phyloP scores from a whole-genome alignment of 2,113 vertebrate species.

The Sula dactylatra region DNA sequence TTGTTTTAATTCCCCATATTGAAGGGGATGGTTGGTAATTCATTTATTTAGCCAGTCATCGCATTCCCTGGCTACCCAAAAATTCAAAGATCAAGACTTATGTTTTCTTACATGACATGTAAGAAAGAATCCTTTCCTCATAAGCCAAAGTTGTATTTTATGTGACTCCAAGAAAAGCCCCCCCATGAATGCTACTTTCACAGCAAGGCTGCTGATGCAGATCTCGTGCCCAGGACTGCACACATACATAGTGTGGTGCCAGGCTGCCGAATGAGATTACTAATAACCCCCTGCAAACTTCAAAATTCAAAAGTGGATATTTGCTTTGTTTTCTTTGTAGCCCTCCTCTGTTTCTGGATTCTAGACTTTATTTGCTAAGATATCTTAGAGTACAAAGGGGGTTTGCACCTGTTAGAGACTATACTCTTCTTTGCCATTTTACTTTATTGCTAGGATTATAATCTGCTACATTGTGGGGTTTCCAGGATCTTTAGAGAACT shows the following conservation, averaged over 20 bases:
- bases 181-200: not conserved
- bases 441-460: not conserved
- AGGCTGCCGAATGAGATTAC: not conserved
- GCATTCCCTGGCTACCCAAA: not conserved
- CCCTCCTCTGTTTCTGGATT: not conserved
- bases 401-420: not conserved
- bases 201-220: not conserved
- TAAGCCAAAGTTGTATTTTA: not conserved
- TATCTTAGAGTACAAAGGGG: not conserved
- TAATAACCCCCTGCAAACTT: not conserved
- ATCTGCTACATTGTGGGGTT: not conserved
- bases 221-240: fast-evolving
- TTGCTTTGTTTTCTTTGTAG: not conserved
- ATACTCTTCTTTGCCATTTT: not conserved
- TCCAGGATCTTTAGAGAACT: not conserved
- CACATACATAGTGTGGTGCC: fast-evolving
- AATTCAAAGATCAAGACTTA: not conserved
- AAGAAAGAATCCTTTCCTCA: fast-evolving
- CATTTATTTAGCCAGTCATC: not conserved
- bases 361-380: not conserved
- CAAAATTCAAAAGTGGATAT: not conserved
- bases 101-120: fast-evolving
- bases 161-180: not conserved
- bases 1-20: not conserved
- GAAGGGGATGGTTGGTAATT: not conserved